Base-by-base conservation (phyloP, 1,140 invertebrate species). In the Coelopa frigida region DNA sequence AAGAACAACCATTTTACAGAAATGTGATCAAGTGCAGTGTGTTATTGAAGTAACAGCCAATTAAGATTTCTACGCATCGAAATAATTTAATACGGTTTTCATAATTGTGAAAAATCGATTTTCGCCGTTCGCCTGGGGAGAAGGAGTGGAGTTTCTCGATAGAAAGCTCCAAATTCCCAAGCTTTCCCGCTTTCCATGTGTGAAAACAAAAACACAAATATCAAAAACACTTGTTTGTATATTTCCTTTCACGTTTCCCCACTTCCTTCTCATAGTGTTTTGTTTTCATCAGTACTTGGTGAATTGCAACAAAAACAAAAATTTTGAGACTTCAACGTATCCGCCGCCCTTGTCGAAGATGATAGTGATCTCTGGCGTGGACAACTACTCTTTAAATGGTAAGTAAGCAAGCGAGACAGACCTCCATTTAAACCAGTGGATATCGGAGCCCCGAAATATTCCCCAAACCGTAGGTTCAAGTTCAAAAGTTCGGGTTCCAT, bases 341-440 rank as follows among this genome's bases (percentile, higher is more conserved):
- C 43, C 37, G 31, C 29, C 18, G 29, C 32, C 37, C 27, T 39
- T 47, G 15, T 45, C n/a, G 14, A 38, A 67, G 37, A 67, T 67
- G 63, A 67, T 67, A 59, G 62, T 67, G 29, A 63, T 57, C 47
- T 66, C 63, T 51, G 60, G 63, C 49, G 57, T 67, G 54, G 63
- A 66, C 53, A 66, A 49, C 49, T 63, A 59, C 52, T 56, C 54
- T 44, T 59, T 63, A 40, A 56, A 66, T 49, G 63, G 63, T 67
- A 56, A 37, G 63, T 62, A 40, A 17, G 43, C 42, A 51, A 52
- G n/a, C 6, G 18, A 41, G n/a, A n/a, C n/a, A 15, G 17, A 18
- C n/a, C 15, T 12, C 17, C 8, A 38, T 18, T 15, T 12, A 21
- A 21, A 21, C 12, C n/a, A 18, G n/a, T 38, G 36, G n/a, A 15